Evolutionary conservation across 2,888 invertebrate species (phyloP), one percentile per base, ranked within the genome.

Genomic region (Pantelozetes paolii): DNA sequence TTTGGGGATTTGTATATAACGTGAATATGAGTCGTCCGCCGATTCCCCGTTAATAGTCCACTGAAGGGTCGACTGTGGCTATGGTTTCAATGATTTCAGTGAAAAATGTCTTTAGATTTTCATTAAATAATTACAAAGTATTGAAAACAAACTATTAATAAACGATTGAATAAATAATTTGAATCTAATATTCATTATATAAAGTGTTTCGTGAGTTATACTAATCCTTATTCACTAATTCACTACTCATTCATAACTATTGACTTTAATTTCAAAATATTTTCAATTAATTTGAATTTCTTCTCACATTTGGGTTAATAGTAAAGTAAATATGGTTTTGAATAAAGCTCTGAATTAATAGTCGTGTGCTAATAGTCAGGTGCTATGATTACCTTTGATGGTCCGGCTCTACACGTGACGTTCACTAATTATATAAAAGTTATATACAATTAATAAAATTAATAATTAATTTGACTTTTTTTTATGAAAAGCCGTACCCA

Each of bases 21-120:
- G 48, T 15, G 69, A 54, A 11, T 62, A 36, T 2, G 40, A 15
- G 72, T 36, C 36, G 13, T 40, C 36, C 8, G 59, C 74, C 74
- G 77, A 75, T 45, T 76, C 71, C 6, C 76, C 76, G 40, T 78
- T 78, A 72, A 78, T 77, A 71, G 75, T 76, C 78, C 78, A 78
- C n/a, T 73, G 71, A 0, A 78, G 75, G 2, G 74, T 71, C 2
- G 77, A 77, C 23, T 77, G 77, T 11, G 78, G 78, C 67, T 67
- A 2, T 1, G n/a, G 62, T 50, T 20, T n/a, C n/a, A n/a, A n/a
- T n/a, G n/a, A n/a, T n/a, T n/a, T n/a, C n/a, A n/a, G n/a, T n/a
- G n/a, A n/a, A n/a, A n/a, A n/a, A n/a, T n/a, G n/a, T n/a, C n/a
- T n/a, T n/a, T n/a, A n/a, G n/a, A n/a, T n/a, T n/a, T n/a, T n/a